A percentile compares a stretch with the other conserved stretches of the same genome.
Conservation (phyloP, 2,888 invertebrate species). For the Rhabditophanes sp. region DNA sequence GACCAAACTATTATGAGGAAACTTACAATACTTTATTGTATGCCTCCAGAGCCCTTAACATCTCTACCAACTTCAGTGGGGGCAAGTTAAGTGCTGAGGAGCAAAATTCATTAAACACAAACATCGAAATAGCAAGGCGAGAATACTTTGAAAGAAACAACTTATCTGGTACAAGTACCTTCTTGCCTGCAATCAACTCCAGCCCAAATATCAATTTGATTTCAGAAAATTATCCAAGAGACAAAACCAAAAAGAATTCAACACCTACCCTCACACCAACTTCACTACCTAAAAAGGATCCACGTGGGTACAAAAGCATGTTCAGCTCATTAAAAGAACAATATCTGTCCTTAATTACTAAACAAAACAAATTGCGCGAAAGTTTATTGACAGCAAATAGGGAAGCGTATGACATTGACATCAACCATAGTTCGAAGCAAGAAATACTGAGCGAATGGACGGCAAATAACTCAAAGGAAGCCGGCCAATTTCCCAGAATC, state of each 20-base stretch:
- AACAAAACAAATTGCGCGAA: constrained; percentile 29
- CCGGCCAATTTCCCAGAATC: too few relatives aligned
- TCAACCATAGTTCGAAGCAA: constrained; percentile 29
- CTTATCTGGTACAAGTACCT: too few relatives aligned
- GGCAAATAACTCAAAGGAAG: too few relatives aligned
- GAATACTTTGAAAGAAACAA: too few relatives aligned
- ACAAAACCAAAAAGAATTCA: constrained; percentile 1
- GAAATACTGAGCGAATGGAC: constrained; percentile 29
- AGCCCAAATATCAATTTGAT: background rate
- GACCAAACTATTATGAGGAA: constrained; percentile 66
- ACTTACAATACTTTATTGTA: constrained; percentile 80
- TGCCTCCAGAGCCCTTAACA: constrained; percentile 78
- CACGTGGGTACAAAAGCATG: constrained; percentile 15
- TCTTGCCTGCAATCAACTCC: constrained; percentile 9
- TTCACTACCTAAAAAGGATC: constrained; percentile 1
- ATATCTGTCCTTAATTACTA: constrained; percentile 26
- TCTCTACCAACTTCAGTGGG: constrained; percentile 67
- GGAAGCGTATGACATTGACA: constrained; percentile 34
- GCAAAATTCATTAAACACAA: constrained; percentile 5
- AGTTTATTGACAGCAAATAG: constrained; percentile 66
- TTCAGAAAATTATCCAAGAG: background rate
- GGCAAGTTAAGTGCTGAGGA: too few relatives aligned
- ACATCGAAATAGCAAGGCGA: too few relatives aligned
- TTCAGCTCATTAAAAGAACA: constrained; percentile 35
- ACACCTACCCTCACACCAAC: constrained; percentile 2